Evolutionary conservation across 1,140 invertebrate genomes (phyloP).

Genomic region (Samia ricini): DNA sequence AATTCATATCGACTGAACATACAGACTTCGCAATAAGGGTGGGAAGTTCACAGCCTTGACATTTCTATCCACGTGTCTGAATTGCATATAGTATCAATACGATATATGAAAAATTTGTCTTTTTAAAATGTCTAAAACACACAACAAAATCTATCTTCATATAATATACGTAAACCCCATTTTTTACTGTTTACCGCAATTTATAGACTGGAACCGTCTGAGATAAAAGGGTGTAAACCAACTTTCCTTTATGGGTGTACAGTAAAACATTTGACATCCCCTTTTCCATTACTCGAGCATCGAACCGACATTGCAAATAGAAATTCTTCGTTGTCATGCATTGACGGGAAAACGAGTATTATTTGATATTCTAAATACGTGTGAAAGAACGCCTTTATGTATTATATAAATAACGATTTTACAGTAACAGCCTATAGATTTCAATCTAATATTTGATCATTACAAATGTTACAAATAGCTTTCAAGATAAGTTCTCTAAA

Average conservation of each 20-base stretch:
- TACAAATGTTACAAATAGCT: too few species aligned
- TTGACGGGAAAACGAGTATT: not conserved
- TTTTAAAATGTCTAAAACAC: not conserved
- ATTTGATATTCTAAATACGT: not conserved
- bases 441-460: not conserved
- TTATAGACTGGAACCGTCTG: not conserved
- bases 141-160: not conserved
- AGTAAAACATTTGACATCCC: conserved; percentile 13
- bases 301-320: conserved; percentile 20
- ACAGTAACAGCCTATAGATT: not conserved
- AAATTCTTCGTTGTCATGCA: conserved; percentile 18
- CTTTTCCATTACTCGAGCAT: conserved; percentile 19
- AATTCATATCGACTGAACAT: not conserved
- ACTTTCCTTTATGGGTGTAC: conserved; percentile 9
- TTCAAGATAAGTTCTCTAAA: too few species aligned
- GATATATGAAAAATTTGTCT: too few species aligned
- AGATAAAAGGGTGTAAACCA: conserved; percentile 11
- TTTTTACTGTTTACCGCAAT: not conserved
- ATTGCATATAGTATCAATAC: not conserved
- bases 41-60: not conserved
- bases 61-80: not conserved
- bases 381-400: not conserved
- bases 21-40: not conserved
- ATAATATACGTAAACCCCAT: not conserved
- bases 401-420: not conserved